Evolutionary conservation across 2,888 invertebrate genomes (phyloP).

Genomic region (Neoaliturus tenellus): DNA sequence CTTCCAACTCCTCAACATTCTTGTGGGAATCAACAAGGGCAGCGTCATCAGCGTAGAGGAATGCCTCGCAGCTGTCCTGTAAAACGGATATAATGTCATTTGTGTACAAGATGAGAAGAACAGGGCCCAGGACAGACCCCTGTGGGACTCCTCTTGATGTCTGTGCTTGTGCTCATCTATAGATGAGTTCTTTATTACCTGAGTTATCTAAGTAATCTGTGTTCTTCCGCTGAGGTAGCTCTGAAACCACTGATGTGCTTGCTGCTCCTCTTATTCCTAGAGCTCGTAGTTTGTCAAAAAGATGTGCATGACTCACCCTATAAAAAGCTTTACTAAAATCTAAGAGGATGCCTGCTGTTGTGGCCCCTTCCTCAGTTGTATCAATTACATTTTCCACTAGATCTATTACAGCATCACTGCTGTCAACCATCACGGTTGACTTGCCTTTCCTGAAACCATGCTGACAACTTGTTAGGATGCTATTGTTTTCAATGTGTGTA

Average conservation of each 20-base stretch:
- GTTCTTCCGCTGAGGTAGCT: slow-evolving; percentile 28
- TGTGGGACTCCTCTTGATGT: slow-evolving; percentile 24
- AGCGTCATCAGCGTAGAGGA: slow-evolving; percentile 20
- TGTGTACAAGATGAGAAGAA: slow-evolving; percentile 14
- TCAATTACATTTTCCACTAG: slow-evolving; percentile 11
- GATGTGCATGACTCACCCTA: not conserved
- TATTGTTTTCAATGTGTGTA: slow-evolving; percentile 3
- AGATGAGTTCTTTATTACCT: not conserved
- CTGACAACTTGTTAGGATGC: not conserved
- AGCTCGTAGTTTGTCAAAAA: slow-evolving; percentile 3
- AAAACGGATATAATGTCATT: slow-evolving; percentile 21
- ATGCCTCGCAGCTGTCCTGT: slow-evolving; percentile 21
- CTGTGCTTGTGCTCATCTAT: slow-evolving; percentile 18
- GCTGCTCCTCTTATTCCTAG: slow-evolving; percentile 26
- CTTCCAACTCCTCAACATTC: slow-evolving; percentile 8
- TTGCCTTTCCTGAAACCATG: slow-evolving; percentile 33
- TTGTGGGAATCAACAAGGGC: slow-evolving; percentile 34
- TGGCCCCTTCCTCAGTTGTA: slow-evolving; percentile 29
- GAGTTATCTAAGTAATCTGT: slow-evolving; percentile 30
- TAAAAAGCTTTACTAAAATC: slow-evolving; percentile 18
- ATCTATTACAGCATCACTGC: not conserved
- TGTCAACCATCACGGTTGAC: slow-evolving; percentile 11
- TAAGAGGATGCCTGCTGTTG: not conserved
- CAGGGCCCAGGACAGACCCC: slow-evolving; percentile 13
- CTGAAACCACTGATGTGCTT: slow-evolving; percentile 34